phyloP scores from a whole-genome alignment of 1,140 invertebrate species.

The Drosophila saltans region DNA sequence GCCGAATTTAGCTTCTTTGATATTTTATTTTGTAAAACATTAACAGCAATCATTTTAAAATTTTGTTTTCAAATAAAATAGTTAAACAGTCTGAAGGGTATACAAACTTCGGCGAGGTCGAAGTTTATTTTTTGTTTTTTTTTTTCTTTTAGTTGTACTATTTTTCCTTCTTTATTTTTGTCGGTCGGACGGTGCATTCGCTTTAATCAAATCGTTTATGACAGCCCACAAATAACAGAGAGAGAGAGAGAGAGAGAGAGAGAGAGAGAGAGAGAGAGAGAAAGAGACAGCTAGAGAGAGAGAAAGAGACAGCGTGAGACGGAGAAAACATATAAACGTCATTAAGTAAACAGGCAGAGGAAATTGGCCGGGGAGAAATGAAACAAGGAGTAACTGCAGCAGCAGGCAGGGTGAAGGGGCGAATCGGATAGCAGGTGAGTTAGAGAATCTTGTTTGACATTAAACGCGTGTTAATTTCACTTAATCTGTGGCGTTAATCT shows the following conservation, averaged over 20 bases:
- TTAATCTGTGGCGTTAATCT: slow-evolving; percentile 68
- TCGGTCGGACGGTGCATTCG: slow-evolving; percentile 56
- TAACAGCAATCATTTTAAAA: too few relatives aligned
- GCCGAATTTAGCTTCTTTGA: too few relatives aligned
- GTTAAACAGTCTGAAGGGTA: too few relatives aligned
- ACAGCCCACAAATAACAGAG: slow-evolving; percentile 35
- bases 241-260: slow-evolving; percentile 26
- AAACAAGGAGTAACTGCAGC: background rate
- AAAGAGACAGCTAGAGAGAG: slow-evolving; percentile 38
- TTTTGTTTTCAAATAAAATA: too few relatives aligned
- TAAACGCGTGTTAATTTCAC: slow-evolving; percentile 80
- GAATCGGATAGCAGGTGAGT: slow-evolving; percentile 64
- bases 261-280: slow-evolving; percentile 19
- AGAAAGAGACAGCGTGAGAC: slow-evolving; percentile 3
- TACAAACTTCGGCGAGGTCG: too few relatives aligned
- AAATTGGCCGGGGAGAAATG: slow-evolving; percentile 27
- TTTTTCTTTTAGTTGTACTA: slow-evolving; percentile 6
- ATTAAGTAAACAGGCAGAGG: slow-evolving; percentile 67
- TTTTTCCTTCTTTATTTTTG: slow-evolving; percentile 1
- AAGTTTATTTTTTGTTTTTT: background rate
- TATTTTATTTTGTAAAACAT: too few relatives aligned
- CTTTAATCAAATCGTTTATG: slow-evolving; percentile 82
- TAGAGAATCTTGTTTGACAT: slow-evolving; percentile 58
- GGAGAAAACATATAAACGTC: slow-evolving; percentile 71
- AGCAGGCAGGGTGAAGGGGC: background rate